phyloP scores from a whole-genome alignment of 1,140 invertebrate species.

The Drusus annulatus region DNA sequence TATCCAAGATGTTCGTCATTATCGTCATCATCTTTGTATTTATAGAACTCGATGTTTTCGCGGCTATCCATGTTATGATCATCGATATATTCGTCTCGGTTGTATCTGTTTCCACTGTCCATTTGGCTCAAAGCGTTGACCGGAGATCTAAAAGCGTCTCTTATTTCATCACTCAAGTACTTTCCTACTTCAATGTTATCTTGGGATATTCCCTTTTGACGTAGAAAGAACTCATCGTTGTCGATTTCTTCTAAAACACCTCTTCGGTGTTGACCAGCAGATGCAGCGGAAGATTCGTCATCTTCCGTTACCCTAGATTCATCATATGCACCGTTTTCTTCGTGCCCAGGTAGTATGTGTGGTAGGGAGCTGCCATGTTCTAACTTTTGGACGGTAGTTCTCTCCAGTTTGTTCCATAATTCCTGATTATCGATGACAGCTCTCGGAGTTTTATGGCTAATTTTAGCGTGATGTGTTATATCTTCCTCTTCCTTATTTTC shows the following conservation, averaged over 20 bases:
- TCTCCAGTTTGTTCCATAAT: conserved; percentile 55
- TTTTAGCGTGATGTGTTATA: conserved; percentile 56
- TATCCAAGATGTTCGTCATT: conserved; percentile 44
- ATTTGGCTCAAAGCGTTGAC: conserved; percentile 76
- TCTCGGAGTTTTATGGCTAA: conserved; percentile 37
- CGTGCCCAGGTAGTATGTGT: conserved; percentile 31
- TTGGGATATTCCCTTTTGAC: conserved; percentile 84
- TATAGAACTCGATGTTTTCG: conserved; percentile 60
- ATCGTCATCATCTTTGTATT: conserved; percentile 53
- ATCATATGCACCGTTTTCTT: conserved; percentile 28
- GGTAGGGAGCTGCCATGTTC: conserved; percentile 54
- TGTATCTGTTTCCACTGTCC: conserved; percentile 63
- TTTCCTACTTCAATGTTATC: conserved; percentile 85
- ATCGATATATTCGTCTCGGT: conserved; percentile 63
- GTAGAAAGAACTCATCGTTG: conserved; percentile 88
- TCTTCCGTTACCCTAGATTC: conserved; percentile 37
- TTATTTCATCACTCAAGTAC: conserved; percentile 83
- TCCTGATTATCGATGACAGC: conserved; percentile 53
- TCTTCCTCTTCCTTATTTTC: not conserved
- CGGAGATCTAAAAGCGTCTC: conserved; percentile 82
- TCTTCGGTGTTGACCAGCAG: conserved; percentile 66
- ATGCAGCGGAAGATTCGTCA: conserved; percentile 57
- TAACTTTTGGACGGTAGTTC: conserved; percentile 47
- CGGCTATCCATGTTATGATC: conserved; percentile 64
- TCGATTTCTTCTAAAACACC: conserved; percentile 87